Evolutionary conservation across 2,888 invertebrate species (phyloP).

Genomic region (Deilephila elpenor): DNA sequence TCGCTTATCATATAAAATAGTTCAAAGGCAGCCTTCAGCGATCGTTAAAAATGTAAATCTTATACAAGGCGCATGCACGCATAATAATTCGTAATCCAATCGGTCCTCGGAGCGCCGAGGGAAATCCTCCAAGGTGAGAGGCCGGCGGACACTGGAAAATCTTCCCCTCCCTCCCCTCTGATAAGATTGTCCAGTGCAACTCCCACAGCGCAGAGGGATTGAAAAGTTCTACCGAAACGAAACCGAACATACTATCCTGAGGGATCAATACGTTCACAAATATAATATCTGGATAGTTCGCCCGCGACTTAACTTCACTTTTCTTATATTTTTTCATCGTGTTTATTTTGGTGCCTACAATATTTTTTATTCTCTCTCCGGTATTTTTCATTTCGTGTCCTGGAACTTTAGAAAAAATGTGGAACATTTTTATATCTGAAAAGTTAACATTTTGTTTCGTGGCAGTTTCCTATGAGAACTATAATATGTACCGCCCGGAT

Average conservation of each 20-base stretch:
- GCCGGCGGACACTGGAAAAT: slow-evolving; percentile 81
- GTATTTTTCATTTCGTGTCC: slow-evolving; percentile 9
- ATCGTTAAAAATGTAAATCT: slow-evolving; percentile 62
- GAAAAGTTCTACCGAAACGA: slow-evolving; percentile 81
- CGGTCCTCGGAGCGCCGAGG: slow-evolving; percentile 67
- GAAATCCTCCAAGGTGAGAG: slow-evolving; percentile 80
- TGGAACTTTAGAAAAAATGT: slow-evolving; percentile 2
- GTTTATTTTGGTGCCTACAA: slow-evolving; percentile 11
- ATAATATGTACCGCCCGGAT: not conserved
- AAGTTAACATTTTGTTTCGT: not conserved
- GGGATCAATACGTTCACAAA: slow-evolving; percentile 82
- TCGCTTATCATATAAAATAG: no score
- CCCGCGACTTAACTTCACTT: slow-evolving; percentile 60
- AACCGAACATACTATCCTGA: slow-evolving; percentile 77
- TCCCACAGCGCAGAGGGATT: slow-evolving; percentile 83
- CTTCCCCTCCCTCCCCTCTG: slow-evolving; percentile 72
- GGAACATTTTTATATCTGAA: not conserved
- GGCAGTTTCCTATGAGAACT: not conserved
- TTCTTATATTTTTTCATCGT: slow-evolving; percentile 54
- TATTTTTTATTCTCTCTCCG: not conserved
- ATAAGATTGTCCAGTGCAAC: slow-evolving; percentile 84
- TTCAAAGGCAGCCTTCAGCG: not conserved
- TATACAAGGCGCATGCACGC: slow-evolving; percentile 69
- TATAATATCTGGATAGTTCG: slow-evolving; percentile 79
- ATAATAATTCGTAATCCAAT: slow-evolving; percentile 81